A percentile compares a stretch with the other conserved stretches of the same genome.
Conservation (phyloP, 2,797 vertebrate genomes). For the Oryzias sinensis region DNA sequence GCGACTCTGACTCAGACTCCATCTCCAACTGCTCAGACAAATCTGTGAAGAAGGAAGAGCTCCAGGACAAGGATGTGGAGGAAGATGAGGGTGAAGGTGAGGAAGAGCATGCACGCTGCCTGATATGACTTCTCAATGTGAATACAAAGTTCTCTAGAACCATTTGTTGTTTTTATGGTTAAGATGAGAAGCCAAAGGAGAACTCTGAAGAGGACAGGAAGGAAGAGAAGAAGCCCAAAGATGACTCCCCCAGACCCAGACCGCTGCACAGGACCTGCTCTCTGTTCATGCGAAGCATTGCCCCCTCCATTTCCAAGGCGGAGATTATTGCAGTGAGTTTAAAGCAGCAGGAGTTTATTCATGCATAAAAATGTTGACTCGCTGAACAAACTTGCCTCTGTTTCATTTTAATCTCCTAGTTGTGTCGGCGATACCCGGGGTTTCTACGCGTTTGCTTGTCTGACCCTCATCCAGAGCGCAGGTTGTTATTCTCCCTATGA, state of each 20-base stretch:
- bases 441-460: conserved; percentile 91
- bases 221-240: conserved; percentile 81
- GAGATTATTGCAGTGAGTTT: conserved; percentile 89
- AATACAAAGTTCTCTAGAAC: no score
- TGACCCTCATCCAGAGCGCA: conserved; percentile 90
- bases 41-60: conserved; percentile 72
- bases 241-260: conserved; percentile 81
- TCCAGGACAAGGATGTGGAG: conserved; percentile 68
- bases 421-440: conserved; percentile 87
- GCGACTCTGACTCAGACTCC: conserved; percentile 85
- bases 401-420: conserved; percentile 54
- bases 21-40: conserved; percentile 82
- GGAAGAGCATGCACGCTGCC: conserved; percentile 36
- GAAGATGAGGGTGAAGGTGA: conserved; percentile 75
- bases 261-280: conserved; percentile 91
- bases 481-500: conserved; percentile 63
- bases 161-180: conserved; percentile 3
- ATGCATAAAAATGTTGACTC: neutral
- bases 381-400: no score
- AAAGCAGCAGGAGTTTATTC: neutral
- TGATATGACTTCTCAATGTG: no score
- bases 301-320: conserved; percentile 88
- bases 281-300: conserved; percentile 91
- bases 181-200: conserved; percentile 75
- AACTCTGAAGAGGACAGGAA: conserved; percentile 74